Base-by-base conservation (phyloP, 1,140 invertebrate species). In the Laupala kohalensis region DNA sequence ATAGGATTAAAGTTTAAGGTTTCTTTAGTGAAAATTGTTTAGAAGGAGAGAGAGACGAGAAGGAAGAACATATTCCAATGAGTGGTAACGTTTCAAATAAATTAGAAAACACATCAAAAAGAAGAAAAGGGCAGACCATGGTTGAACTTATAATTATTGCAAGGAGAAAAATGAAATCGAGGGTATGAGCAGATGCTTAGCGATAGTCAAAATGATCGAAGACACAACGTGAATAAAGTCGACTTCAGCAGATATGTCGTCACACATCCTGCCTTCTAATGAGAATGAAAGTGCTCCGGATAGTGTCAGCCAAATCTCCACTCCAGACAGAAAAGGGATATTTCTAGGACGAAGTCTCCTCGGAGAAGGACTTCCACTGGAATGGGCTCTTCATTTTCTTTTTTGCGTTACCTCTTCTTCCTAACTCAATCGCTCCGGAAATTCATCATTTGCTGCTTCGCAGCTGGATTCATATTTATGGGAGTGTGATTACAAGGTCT, bases 381-480 rank as follows among this genome's bases (percentile, higher is more conserved):
- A 15, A 27, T 4, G 13, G 27, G 24, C 25, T 30, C 29, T 64
- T 24, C 25, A 23, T 70, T 24, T 25, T 64, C 29, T 26, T 29
- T 70, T 70, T 70, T 64, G 27, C 69, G 63, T 70, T 70, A 62
- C 69, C 69, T 70, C 53, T 64, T 70, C 19, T 64, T 70, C 69
- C 53, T 70, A 68, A 68, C 72, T 73, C 69, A 73, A 73, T 73
- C 72, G 68, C 53, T 30, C 68, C 72, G 69, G 72, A 73, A 73
- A 73, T 73, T 66, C 72, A 70, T 73, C 72, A 73, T 73, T 73
- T 73, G 64, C 72, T 70, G 71, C 69, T 64, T 73, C 72, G 63
- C 72, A 73, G 72, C 72, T 73, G 72, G 72, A 73, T 66, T 70
- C 72, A 73, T 73, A 73, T 73, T 73, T 73, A 73, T 73, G 72